These are phyloP conservation scores for Danio rerio DNA, from an alignment of 2,113 vertebrate species.

Conservation along the genomic window DNA sequence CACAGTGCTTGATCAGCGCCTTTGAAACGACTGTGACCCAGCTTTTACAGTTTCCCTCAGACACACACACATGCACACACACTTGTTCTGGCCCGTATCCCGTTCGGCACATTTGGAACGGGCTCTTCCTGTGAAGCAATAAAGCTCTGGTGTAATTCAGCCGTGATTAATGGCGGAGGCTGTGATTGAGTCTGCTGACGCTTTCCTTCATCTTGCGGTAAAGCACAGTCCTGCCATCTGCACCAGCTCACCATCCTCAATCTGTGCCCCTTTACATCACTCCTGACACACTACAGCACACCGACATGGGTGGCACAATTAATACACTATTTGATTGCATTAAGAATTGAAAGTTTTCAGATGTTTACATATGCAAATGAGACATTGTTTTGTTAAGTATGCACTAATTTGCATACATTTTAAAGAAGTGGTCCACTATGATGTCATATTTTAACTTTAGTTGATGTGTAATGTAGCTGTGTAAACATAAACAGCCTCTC, in stretches of 20 bases:
- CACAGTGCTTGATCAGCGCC: constrained; percentile 11
- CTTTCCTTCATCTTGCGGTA: not conserved
- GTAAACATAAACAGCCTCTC: no score
- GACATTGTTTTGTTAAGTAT: no score
- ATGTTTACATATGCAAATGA: no score
- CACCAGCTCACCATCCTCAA: not conserved
- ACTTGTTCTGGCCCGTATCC: not conserved
- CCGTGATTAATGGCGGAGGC: constrained; percentile 8
- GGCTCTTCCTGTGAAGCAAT: constrained; percentile 2
- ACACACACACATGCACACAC: not conserved
- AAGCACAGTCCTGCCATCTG: not conserved
- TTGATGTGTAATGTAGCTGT: no score
- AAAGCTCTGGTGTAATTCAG: constrained; percentile 37
- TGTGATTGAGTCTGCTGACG: constrained; percentile 19
- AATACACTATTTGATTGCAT: no score
- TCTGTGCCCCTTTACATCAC: no score
- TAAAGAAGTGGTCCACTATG: no score
- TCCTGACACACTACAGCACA: no score
- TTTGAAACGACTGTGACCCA: constrained; percentile 28
- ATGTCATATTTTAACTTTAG: no score
- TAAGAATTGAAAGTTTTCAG: no score
- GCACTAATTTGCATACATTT: no score
- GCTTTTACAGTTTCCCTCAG: constrained; percentile 32
- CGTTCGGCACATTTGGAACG: constrained; percentile 31
- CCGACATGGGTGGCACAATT: no score